phyloP scores from a whole-genome alignment of 1,140 invertebrate genomes.

The Pollicipes pollicipes region DNA sequence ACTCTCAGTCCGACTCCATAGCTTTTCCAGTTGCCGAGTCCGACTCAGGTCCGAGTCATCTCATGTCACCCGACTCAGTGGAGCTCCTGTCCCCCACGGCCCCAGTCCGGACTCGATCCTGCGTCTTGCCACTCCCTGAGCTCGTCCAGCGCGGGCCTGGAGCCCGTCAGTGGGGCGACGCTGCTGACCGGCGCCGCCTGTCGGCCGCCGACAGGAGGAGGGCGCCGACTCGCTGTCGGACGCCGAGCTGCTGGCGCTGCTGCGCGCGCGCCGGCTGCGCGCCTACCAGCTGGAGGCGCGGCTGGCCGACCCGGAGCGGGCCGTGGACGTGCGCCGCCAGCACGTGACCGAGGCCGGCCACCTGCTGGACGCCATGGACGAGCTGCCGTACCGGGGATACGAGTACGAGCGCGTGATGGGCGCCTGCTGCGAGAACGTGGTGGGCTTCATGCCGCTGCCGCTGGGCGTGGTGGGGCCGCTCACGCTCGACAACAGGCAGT shows the following conservation, averaged over 20 bases:
- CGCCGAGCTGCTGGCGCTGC: conserved; percentile 60
- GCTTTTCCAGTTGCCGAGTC: no score
- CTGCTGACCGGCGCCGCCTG: no score
- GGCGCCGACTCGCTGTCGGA: conserved; percentile 51
- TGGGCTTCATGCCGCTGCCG: conserved; percentile 92
- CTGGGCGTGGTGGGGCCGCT: conserved; percentile 90
- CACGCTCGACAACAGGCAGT: conserved; percentile 55
- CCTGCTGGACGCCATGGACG: conserved; percentile 32
- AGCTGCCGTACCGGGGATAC: conserved; percentile 67
- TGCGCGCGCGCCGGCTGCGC: conserved; percentile 51
- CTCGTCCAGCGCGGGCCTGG: no score
- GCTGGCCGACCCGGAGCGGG: conserved; percentile 58
- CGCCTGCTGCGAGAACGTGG: conserved; percentile 95
- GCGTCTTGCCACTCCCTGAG: no score
- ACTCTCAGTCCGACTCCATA: no score
- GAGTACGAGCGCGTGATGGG: conserved; percentile 71
- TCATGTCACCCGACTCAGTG: no score
- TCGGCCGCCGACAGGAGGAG: not conserved
- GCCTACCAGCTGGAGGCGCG: conserved; percentile 69
- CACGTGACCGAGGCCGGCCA: conserved; percentile 11
- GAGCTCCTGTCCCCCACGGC: no score
- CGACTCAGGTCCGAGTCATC: no score
- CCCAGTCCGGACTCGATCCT: no score
- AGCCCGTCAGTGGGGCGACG: no score
- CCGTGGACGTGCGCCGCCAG: conserved; percentile 52